Conservation (phyloP, 1,140 invertebrate species). For the Tigriopus japonicus region DNA sequence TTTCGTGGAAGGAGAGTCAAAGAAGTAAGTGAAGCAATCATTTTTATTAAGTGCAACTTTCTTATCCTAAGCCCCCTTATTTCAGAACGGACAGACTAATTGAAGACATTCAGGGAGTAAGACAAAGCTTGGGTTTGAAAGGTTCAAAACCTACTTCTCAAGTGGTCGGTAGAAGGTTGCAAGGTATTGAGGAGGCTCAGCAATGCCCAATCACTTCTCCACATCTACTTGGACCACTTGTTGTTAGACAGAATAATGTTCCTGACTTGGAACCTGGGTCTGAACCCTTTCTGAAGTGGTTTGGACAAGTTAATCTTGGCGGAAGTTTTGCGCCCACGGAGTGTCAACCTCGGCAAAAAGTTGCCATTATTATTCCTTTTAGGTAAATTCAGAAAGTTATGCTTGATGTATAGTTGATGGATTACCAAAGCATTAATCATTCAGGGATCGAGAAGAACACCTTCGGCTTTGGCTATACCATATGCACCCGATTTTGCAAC, state of each 20-base stretch:
- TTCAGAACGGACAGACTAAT: background rate
- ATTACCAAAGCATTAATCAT: no score
- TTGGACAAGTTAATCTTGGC: background rate
- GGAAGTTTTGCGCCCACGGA: background rate
- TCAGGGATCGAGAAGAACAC: constrained; percentile 32
- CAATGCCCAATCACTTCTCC: background rate
- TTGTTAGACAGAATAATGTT: background rate
- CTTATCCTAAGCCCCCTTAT: background rate
- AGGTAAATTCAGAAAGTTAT: no score
- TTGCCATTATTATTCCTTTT: constrained; percentile 18
- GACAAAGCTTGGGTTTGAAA: background rate
- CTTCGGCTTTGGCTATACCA: constrained; percentile 29
- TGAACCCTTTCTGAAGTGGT: background rate
- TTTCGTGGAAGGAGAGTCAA: no score
- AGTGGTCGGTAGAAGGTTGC: background rate
- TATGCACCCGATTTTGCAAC: constrained; percentile 34
- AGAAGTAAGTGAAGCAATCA: no score
- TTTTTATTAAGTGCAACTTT: no score
- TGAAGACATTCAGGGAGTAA: background rate
- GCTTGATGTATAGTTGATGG: no score
- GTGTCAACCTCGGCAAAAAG: constrained; percentile 14
- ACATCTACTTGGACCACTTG: background rate
- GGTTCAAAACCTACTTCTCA: background rate
- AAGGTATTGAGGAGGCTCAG: background rate
- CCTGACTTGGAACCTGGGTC: background rate